Evolutionary conservation across 2,113 vertebrate genomes (phyloP), one percentile per base, ranked within the genome.

Genomic region (Larimichthys crocea): DNA sequence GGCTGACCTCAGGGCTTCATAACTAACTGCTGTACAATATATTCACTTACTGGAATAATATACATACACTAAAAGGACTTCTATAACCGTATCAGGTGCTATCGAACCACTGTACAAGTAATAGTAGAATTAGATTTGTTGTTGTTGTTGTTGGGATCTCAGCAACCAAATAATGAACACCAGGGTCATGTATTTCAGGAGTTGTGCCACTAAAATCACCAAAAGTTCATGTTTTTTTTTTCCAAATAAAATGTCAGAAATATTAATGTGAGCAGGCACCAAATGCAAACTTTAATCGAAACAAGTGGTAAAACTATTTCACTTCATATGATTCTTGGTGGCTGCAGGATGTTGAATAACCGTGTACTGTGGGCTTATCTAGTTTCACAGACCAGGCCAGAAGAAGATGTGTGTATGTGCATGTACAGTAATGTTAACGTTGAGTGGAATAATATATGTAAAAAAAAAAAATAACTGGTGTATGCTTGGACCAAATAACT

Each of bases 1-100:
- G 70, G 65, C 62, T 82, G 87, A 94, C 88, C 93, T 94, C 92
- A 94, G 93, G 94, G 91, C 88, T 91, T 87, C 91, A 86, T 77
- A 62, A 89, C 63, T 75, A 89, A 90, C 74, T 50, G 68, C 68
- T 85, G 70, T 88, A 83, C 31, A 63, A 75, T 59, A 74, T 85
- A 88, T 77, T 69, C 22, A 85, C 75, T 74, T 16, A 79, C 31
- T 71, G 56, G 79, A 79, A 77, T 71, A 68, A 77, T 66, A 71
- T 48, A 53, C 76, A 71, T 24, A 62, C 26, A 69, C 48, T 80
- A 48, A 74, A 61, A 67, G 52, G 53, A 84, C 63, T 76, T 67
- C 49, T 87, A 64, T 85, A 82, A 71, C 70, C 50, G 48, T 72
- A 65, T 48, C 73, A 76, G 88, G 85, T 88, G 90, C 87, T 91